phyloP scores from a whole-genome alignment of 1,140 invertebrate species.

The Chrysopa pallens region DNA sequence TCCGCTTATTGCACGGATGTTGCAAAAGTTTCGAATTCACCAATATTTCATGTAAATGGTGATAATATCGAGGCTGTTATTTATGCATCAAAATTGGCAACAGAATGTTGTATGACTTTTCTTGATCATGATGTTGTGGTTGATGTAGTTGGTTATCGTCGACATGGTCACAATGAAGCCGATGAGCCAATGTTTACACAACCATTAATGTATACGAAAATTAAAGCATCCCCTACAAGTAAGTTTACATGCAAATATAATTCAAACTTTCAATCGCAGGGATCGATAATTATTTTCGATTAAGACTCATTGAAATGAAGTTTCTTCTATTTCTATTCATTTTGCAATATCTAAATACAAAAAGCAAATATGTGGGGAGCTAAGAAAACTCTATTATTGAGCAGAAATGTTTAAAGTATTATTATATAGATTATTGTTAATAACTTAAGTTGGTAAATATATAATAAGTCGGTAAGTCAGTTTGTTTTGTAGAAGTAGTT shows the following conservation, averaged over 20 bases:
- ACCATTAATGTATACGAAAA: slow-evolving; percentile 85
- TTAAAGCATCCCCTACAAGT: slow-evolving; percentile 26
- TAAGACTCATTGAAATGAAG: too few relatives aligned
- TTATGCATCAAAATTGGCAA: slow-evolving; percentile 65
- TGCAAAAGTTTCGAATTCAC: slow-evolving; percentile 71
- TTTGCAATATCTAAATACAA: too few relatives aligned
- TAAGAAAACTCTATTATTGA: too few relatives aligned
- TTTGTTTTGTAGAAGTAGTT: too few relatives aligned
- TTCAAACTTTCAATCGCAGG: too few relatives aligned
- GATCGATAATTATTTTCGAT: too few relatives aligned
- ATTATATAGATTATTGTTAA: too few relatives aligned
- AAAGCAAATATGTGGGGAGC: too few relatives aligned
- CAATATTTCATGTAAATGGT: slow-evolving; percentile 87
- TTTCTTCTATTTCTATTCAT: too few relatives aligned
- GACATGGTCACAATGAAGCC: slow-evolving; percentile 84
- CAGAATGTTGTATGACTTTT: slow-evolving; percentile 68
- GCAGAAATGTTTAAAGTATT: too few relatives aligned
- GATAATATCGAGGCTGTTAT: slow-evolving; percentile 85
- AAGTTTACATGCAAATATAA: slow-evolving; percentile 11
- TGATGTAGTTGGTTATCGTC: slow-evolving; percentile 73
- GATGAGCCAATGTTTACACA: slow-evolving; percentile 93
- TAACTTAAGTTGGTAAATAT: too few relatives aligned
- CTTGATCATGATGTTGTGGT: slow-evolving; percentile 72
- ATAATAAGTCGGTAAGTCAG: too few relatives aligned
- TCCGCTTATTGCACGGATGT: slow-evolving; percentile 55